Conservation (phyloP, 2,888 invertebrate genomes). For the Allolobophora icterica region DNA sequence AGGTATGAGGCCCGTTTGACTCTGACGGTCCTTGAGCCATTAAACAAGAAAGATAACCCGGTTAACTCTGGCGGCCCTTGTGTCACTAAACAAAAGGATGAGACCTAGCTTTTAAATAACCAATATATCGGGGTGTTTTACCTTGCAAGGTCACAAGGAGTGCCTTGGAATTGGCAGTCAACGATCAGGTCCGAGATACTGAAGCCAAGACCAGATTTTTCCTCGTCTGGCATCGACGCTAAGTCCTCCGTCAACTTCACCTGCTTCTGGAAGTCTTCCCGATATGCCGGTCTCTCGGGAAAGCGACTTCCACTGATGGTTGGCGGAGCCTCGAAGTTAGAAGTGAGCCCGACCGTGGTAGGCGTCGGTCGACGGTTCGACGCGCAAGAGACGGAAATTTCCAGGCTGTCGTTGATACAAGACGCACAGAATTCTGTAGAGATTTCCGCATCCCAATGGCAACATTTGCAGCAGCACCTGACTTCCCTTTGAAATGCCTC, state of each 20-base stretch:
- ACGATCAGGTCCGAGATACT: slow-evolving; percentile 34
- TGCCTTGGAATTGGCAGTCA: slow-evolving; percentile 38
- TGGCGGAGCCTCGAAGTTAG: not conserved
- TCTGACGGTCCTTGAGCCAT: no score
- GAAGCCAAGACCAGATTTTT: slow-evolving; percentile 32
- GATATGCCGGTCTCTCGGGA: slow-evolving; percentile 27
- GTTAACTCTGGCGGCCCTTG: no score
- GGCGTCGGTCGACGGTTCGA: not conserved
- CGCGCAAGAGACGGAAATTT: not conserved
- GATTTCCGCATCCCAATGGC: slow-evolving; percentile 7
- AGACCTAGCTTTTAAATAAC: not conserved
- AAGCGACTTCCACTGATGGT: slow-evolving; percentile 29
- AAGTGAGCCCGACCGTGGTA: not conserved
- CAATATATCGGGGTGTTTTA: not conserved
- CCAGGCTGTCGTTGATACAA: not conserved
- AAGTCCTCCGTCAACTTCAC: slow-evolving; percentile 33
- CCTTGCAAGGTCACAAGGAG: not conserved
- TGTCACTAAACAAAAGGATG: no score
- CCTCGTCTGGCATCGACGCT: slow-evolving; percentile 21
- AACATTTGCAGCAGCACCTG: slow-evolving; percentile 36
- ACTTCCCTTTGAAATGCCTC: not conserved
- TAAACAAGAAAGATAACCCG: no score
- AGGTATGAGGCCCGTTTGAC: no score
- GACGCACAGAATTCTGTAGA: not conserved
- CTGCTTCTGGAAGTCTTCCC: slow-evolving; percentile 27